Evolutionary conservation across 1,140 invertebrate species (phyloP).

Genomic region (Popillia japonica): DNA sequence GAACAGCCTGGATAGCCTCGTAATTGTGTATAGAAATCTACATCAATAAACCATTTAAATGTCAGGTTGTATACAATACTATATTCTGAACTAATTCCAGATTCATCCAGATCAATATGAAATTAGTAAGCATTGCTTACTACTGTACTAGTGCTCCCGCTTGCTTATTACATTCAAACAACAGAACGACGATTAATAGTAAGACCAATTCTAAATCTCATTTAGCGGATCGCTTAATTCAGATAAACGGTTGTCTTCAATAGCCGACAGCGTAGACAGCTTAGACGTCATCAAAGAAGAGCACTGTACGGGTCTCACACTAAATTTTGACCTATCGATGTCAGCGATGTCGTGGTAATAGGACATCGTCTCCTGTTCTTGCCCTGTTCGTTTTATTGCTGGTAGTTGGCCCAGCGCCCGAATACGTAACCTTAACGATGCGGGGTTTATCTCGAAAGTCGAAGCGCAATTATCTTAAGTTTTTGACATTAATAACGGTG

Average conservation of each 20-base stretch:
- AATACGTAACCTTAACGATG: neutral
- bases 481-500: neutral
- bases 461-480: conserved; percentile 7
- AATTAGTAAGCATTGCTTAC: no score
- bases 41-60: no score
- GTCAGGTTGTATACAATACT: no score
- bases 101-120: no score
- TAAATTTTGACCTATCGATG: conserved; percentile 5
- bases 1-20: no score
- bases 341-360: neutral
- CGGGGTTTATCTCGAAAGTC: conserved; percentile 8
- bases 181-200: neutral
- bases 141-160: neutral
- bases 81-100: no score
- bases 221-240: neutral
- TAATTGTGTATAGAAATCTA: no score
- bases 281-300: neutral
- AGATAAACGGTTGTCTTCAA: neutral
- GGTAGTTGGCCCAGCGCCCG: neutral
- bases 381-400: neutral
- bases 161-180: neutral
- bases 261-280: neutral
- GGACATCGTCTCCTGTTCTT: neutral
- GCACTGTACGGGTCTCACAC: neutral
- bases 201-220: neutral